phyloP scores from a whole-genome alignment of 2,888 invertebrate genomes.

The Apotomis betuletana region DNA sequence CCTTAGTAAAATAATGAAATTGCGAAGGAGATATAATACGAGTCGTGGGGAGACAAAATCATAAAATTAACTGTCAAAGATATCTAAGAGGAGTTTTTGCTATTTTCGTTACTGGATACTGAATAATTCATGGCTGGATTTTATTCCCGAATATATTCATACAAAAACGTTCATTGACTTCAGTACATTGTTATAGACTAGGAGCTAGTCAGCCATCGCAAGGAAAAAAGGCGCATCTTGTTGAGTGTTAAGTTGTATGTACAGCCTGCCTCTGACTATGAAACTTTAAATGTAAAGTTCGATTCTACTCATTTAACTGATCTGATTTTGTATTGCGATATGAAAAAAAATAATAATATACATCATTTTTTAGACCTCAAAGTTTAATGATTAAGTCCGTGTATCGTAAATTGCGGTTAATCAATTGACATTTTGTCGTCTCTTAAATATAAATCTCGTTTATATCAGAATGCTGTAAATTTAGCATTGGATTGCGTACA shows the following conservation, averaged over 20 bases:
- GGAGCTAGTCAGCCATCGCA: slow-evolving; percentile 1
- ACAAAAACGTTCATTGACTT: slow-evolving; percentile 41
- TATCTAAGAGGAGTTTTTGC: slow-evolving; percentile 34
- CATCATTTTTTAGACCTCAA: no score
- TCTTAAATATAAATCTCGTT: no score
- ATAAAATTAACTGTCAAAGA: slow-evolving; percentile 41
- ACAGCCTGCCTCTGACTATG: no score
- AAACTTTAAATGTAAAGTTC: no score
- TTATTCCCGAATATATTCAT: slow-evolving; percentile 42
- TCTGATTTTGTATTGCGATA: no score
- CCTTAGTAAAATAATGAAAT: slow-evolving; percentile 30
- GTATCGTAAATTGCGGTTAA: no score
- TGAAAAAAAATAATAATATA: no score
- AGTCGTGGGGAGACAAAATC: slow-evolving; percentile 25
- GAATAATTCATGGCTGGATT: slow-evolving; percentile 39
- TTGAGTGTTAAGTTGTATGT: background rate
- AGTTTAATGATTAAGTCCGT: no score
- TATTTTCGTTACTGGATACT: slow-evolving; percentile 30
- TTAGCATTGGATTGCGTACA: no score
- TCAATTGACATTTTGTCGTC: no score
- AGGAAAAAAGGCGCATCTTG: background rate
- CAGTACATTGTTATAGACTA: slow-evolving; percentile 29
- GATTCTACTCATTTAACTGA: no score
- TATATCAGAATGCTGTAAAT: no score
- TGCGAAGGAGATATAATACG: slow-evolving; percentile 23